phyloP scores from a whole-genome alignment of 2,797 vertebrate species.

The Furcifer pardalis region DNA sequence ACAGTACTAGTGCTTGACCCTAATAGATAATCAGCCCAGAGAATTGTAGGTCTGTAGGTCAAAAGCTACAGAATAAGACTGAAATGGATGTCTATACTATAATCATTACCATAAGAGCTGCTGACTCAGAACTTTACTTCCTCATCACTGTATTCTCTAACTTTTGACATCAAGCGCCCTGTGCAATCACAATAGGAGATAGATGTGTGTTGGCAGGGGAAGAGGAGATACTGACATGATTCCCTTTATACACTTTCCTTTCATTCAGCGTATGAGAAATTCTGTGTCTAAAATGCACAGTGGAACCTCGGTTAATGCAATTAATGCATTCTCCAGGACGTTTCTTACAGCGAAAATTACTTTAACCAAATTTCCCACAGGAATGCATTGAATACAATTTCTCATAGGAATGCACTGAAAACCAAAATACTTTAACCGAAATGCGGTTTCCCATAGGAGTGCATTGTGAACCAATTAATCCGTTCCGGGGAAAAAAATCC shows the following conservation, averaged over 20 bases:
- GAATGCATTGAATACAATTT: no score
- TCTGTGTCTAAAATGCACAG: not conserved
- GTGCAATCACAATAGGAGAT: not conserved
- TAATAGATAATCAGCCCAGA: constrained; percentile 33
- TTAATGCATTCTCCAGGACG: no score
- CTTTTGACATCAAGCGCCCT: not conserved
- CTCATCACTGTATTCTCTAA: not conserved
- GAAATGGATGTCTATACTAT: constrained; percentile 1
- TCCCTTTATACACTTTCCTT: not conserved
- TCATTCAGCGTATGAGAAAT: not conserved
- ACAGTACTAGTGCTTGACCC: constrained; percentile 6
- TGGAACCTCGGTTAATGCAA: no score
- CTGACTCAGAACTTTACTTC: not conserved
- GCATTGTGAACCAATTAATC: no score
- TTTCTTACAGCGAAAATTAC: no score
- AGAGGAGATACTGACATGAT: not conserved
- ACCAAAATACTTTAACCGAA: no score
- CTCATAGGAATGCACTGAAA: no score
- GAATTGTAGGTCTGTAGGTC: constrained; percentile 16
- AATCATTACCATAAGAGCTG: constrained; percentile 15
- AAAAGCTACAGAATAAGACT: constrained; percentile 21
- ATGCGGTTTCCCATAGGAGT: no score
- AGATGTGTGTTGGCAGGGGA: not conserved
- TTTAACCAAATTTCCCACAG: no score
- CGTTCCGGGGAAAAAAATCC: no score